Percentiles rank a stretch among this genome's conserved stretches.
phyloP scores from a whole-genome alignment of 2,888 invertebrate genomes.

The Rhingia rostrata region DNA sequence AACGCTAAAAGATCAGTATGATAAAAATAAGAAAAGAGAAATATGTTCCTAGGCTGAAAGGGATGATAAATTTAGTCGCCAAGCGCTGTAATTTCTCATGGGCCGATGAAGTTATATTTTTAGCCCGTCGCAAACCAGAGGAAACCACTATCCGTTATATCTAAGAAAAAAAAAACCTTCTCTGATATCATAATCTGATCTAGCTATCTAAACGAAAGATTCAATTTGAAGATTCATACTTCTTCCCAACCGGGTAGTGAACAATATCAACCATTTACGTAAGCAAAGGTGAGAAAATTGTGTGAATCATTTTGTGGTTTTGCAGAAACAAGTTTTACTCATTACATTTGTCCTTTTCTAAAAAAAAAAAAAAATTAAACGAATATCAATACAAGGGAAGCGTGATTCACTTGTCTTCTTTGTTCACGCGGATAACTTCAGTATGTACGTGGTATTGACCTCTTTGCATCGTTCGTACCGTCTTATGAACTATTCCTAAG shows the following conservation, averaged over 20 bases:
- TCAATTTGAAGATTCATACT: slow-evolving; percentile 2
- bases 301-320: slow-evolving; percentile 70
- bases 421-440: slow-evolving; percentile 46
- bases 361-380: slow-evolving; percentile 17
- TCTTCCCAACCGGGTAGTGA: background rate
- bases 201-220: background rate
- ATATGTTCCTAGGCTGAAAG: too few species aligned
- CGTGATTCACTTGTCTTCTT: slow-evolving; percentile 65
- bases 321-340: slow-evolving; percentile 35
- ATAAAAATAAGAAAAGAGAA: too few species aligned
- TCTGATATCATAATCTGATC: too few species aligned
- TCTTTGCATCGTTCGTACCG: slow-evolving; percentile 6
- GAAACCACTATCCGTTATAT: background rate
- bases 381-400: slow-evolving; percentile 58
- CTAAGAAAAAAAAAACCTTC: background rate
- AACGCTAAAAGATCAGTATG: too few species aligned
- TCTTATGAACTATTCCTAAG: background rate
- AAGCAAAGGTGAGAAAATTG: slow-evolving; percentile 22
- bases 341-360: slow-evolving; percentile 55
- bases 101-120: too few species aligned
- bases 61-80: too few species aligned
- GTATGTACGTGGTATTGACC: slow-evolving; percentile 53
- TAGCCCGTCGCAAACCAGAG: too few species aligned
- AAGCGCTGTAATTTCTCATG: too few species aligned
- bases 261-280: slow-evolving; percentile 28